Evolutionary conservation across 2,113 vertebrate genomes (phyloP), one percentile per base, ranked within the genome.

Genomic region (Salvelinus sp.): DNA sequence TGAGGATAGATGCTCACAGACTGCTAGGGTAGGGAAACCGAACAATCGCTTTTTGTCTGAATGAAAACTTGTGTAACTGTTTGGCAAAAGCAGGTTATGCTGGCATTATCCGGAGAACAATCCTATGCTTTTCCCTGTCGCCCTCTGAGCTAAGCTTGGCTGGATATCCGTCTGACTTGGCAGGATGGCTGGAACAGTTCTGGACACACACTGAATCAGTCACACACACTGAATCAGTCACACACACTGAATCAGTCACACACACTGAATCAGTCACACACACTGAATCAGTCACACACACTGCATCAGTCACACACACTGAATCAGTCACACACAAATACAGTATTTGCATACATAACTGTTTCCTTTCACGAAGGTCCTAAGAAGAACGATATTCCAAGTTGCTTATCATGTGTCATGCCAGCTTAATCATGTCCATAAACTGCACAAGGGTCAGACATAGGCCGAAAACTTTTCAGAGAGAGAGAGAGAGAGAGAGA

Each of bases 11-110:
- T 94, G 91, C 82, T 90, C 85, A 73, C 83, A 84, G 89, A 86
- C 86, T 90, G 69, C 50, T 7, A 68, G 62, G 60, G 76, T 62
- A 82, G 69, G 64, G 69, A 78, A 79, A 74, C 54, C 70, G 83
- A 93, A 94, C 93, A 95, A 93, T 89, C 80, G 72, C 85, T 87
- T 93, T 93, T 94, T 95, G 94, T 95, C 89, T 88, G 84, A 91
- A 87, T 89, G 90, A 87, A 90, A 83, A 87, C 88, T 79, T 81
- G 79, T 87, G 75, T 88, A 85, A 91, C 88, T 86, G 88, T 91
- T 92, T 95, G 94, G 93, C 93, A 93, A 89, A 86, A 88, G 83
- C 91, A 90, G 89, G 75, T 74, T 44, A 6, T 38, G 67, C 66
- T 82, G 76, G 73, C 28, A 25, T 74, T 48, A 70, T 80, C 69